These are phyloP conservation scores for Drosophila varians DNA, from an alignment of 1,140 invertebrate species.

Conservation along the genomic window DNA sequence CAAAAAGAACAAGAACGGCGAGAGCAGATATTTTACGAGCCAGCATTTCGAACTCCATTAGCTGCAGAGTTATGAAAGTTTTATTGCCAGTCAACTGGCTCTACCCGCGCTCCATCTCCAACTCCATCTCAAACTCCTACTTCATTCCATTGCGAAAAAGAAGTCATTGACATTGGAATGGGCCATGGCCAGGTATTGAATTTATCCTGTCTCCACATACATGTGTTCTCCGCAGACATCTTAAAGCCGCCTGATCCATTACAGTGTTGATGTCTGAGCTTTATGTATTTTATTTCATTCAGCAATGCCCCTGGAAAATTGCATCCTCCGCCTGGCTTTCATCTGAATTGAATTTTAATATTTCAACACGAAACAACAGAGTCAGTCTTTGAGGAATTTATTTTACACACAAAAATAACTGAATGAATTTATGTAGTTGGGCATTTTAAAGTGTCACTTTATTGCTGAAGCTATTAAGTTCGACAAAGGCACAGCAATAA, in stretches of 20 bases:
- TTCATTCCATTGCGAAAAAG: slow-evolving; percentile 21
- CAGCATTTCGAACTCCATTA: slow-evolving; percentile 81
- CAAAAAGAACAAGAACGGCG: slow-evolving; percentile 16
- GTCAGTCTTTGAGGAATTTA: background rate
- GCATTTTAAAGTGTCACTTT: background rate
- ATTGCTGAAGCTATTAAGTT: background rate
- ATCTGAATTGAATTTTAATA: slow-evolving; percentile 26
- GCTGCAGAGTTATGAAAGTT: slow-evolving; percentile 80
- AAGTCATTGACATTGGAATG: slow-evolving; percentile 72
- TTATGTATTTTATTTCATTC: slow-evolving; percentile 55
- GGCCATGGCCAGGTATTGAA: slow-evolving; percentile 19
- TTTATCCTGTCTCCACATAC: background rate
- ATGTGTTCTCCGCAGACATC: slow-evolving; percentile 39
- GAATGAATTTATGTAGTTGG: background rate
- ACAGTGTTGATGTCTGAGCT: slow-evolving; percentile 9
- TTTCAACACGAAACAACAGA: slow-evolving; percentile 16
- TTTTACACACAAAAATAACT: slow-evolving; percentile 9
- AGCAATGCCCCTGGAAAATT: slow-evolving; percentile 1
- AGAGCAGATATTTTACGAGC: slow-evolving; percentile 75
- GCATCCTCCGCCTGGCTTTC: background rate
- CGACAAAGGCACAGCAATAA: background rate
- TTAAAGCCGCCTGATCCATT: slow-evolving; percentile 45
- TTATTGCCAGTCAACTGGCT: slow-evolving; percentile 74
- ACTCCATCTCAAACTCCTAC: background rate
- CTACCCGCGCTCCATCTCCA: slow-evolving; percentile 6